phyloP scores from a whole-genome alignment of 2,797 vertebrate species.

The Sebastes glaucus region DNA sequence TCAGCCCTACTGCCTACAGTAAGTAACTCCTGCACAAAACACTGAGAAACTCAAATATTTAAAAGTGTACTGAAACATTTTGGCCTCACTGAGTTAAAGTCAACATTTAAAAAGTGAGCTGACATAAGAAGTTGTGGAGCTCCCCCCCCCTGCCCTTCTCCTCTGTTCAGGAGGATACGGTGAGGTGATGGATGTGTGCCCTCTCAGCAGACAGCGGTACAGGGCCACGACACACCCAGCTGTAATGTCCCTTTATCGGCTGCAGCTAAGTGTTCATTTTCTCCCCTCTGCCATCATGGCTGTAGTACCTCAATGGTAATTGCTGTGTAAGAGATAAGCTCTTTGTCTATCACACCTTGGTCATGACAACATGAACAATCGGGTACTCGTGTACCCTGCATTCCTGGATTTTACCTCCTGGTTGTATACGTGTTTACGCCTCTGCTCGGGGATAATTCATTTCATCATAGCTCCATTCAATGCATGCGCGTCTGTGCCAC shows the following conservation, averaged over 20 bases:
- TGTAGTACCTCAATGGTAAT: constrained; percentile 57
- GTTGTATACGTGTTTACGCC: background rate
- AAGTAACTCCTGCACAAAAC: background rate
- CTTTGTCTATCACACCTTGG: constrained; percentile 48
- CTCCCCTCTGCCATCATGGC: constrained; percentile 35
- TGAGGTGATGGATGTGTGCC: constrained; percentile 45
- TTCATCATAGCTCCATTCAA: constrained; percentile 37
- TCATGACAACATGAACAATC: constrained; percentile 52
- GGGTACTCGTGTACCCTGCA: background rate
- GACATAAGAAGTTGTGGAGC: constrained; percentile 10
- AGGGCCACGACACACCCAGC: constrained; percentile 45
- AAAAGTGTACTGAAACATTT: background rate
- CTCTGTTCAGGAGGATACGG: constrained; percentile 23
- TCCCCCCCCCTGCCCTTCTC: background rate
- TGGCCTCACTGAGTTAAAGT: background rate
- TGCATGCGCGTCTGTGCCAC: constrained; percentile 12
- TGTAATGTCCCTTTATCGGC: constrained; percentile 63
- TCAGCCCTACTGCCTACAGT: background rate
- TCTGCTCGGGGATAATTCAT: constrained; percentile 36
- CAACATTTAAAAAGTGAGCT: constrained; percentile 6
- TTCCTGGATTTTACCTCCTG: constrained; percentile 14
- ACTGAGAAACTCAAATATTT: background rate
- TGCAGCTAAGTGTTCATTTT: constrained; percentile 66
- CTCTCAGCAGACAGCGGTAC: constrained; percentile 18
- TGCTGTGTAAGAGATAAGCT: constrained; percentile 56